A percentile compares a stretch with the other conserved stretches of the same genome.
Evolutionary conservation across 2,797 vertebrate genomes (phyloP).

Genomic region (Paguma larvata): DNA sequence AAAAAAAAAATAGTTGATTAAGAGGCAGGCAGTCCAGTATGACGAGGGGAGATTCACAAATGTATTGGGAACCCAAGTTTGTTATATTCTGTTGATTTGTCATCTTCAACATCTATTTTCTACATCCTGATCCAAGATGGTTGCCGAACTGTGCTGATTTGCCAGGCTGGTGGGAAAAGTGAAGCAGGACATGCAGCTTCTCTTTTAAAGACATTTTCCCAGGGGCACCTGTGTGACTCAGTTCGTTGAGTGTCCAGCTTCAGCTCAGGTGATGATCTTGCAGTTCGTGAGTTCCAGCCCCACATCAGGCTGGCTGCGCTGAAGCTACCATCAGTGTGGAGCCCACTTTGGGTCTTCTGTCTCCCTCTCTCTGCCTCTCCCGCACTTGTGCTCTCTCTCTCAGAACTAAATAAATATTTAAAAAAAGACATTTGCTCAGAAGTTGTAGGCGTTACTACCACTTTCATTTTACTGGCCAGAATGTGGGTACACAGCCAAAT

Average conservation of each 20-base stretch:
- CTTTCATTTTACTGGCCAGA: constrained; percentile 4
- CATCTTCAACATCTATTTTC: not conserved
- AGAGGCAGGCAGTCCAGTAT: not conserved
- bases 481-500: not conserved
- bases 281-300: no score
- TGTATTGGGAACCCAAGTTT: not conserved
- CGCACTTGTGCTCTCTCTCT: no score
- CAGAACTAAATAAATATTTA: no score
- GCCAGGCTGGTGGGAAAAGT: not conserved
- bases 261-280: no score
- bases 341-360: no score
- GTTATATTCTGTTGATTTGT: not conserved
- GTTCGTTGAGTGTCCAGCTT: no score
- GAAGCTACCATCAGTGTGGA: no score
- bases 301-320: no score
- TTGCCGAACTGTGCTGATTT: not conserved
- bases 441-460: not conserved
- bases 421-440: not conserved
- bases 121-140: not conserved
- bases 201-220: not conserved
- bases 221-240: no score
- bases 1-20: not conserved
- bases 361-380: no score
- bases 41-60: not conserved
- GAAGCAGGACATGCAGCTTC: not conserved